Evolutionary conservation across 2,113 vertebrate species (phyloP), one percentile per base, ranked within the genome.

Genomic region (Cavia aperea): DNA sequence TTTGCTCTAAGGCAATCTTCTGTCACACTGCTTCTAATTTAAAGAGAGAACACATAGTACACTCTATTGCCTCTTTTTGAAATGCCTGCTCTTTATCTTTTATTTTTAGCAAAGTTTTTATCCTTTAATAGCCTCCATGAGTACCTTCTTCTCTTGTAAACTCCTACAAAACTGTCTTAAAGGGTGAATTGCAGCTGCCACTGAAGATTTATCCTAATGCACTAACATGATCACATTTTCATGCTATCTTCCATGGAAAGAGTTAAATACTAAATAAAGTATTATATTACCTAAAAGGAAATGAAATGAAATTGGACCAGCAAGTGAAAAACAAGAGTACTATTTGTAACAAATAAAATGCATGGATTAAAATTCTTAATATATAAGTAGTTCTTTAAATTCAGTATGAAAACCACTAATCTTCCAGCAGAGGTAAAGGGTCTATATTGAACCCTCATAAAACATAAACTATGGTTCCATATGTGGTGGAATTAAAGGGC

Each of bases 291-390:
- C 54, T 72, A 86, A 86, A 86, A 18, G 21, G 39, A 88, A 68
- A 93, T 7, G n/a, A 24, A 36, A 84, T 73, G 58, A 54, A 36
- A 79, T 15, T 46, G 15, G 3, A 43, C 72, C 83, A 78, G 3
- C 14, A 83, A 63, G 19, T 88, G 56, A 86, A 77, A 93, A 46
- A 14, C 60, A 81, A 81, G 29, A 88, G 24, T 58, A 82, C 36
- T 78, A 77, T 77, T 86, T 89, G 31, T 31, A 92, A 86, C 46
- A 72, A 83, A 86, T 91, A 86, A 86, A 83, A 70, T 75, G 29
- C 24, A 51, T 33, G 5, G 26, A n/a, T 86, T 78, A 54, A 77
- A 77, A 75, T 62, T 36, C 33, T 81, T 86, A 75, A 51, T 49
- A 75, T 14, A 26, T 39, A 86, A 89, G 3, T 51, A 72, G 7